Evolutionary conservation across 2,797 vertebrate genomes (phyloP).

Genomic region (Spinibarbus caldwelli): DNA sequence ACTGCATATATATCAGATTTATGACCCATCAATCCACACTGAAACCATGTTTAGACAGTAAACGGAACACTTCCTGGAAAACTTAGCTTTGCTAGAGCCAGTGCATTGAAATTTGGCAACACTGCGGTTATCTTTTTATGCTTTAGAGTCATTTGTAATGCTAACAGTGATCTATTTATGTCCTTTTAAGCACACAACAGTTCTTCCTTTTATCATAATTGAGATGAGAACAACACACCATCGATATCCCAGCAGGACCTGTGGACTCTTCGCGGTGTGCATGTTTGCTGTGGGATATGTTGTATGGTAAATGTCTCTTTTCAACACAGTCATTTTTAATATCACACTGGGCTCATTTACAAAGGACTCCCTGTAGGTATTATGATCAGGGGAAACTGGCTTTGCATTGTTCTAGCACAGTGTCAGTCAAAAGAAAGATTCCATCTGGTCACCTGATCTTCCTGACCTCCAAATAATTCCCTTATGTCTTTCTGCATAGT

Average conservation of each 20-base stretch:
- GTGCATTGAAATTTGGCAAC: not conserved
- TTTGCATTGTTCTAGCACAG: not conserved
- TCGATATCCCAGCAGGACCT: conserved; percentile 90
- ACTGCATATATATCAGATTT: not conserved
- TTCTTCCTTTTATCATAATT: conserved; percentile 97
- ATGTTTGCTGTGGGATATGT: conserved; percentile 91
- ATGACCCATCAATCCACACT: not conserved
- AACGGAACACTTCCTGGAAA: not conserved
- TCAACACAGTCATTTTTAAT: conserved; percentile 25
- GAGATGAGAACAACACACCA: conserved; percentile 98
- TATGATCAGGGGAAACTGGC: not conserved
- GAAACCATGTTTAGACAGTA: not conserved
- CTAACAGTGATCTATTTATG: conserved; percentile 59
- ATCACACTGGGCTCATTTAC: conserved; percentile 21
- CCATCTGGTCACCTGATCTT: conserved; percentile 23
- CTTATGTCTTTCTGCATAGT: not conserved
- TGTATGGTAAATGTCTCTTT: conserved; percentile 84
- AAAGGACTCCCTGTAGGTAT: conserved; percentile 19
- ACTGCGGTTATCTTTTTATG: too few relatives aligned
- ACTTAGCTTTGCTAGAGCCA: not conserved
- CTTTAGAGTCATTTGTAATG: conserved; percentile 4
- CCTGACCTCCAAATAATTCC: conserved; percentile 22
- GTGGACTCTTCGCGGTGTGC: conserved; percentile 87
- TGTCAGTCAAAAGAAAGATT: conserved; percentile 27
- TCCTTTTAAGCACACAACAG: conserved; percentile 90